Percentiles rank a stretch among this genome's conserved stretches.
Conservation (phyloP, 2,113 vertebrate species). For the Gambusia affinis region DNA sequence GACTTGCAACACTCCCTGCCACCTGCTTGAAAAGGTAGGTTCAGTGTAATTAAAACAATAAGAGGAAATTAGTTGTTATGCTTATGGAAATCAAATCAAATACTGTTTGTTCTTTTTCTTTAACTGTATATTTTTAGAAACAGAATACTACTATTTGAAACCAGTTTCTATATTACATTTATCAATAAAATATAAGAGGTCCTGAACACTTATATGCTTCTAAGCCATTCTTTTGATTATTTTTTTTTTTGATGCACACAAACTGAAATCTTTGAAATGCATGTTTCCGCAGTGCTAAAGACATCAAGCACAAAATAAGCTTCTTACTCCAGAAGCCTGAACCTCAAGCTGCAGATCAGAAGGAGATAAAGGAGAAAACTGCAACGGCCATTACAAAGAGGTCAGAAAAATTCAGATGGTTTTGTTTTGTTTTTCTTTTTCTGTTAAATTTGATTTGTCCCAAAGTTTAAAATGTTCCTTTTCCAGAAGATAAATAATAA, state of each 20-base stretch:
- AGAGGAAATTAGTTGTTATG: background rate
- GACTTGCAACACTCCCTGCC: constrained; percentile 90
- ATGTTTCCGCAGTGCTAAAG: constrained; percentile 85
- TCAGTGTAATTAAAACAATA: background rate
- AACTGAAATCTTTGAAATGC: background rate
- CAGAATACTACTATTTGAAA: background rate
- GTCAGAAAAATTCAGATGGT: constrained; percentile 68
- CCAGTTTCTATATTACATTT: background rate
- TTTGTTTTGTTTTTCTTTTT: background rate
- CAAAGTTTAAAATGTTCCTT: background rate
- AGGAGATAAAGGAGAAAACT: constrained; percentile 79
- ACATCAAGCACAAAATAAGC: constrained; percentile 92
- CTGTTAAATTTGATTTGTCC: background rate
- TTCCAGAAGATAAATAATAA: background rate
- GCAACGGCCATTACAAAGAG: constrained; percentile 73
- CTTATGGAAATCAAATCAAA: background rate
- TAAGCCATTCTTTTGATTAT: background rate
- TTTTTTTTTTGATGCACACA: constrained; percentile 7
- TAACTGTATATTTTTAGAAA: background rate
- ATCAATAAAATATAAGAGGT: background rate
- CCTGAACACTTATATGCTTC: background rate
- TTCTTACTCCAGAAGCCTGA: constrained; percentile 91
- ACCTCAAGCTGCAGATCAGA: constrained; percentile 76
- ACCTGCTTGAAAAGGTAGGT: constrained; percentile 94
- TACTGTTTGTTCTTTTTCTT: background rate